Evolutionary conservation across 2,888 invertebrate species (phyloP).

Genomic region (Lasius platythorax): DNA sequence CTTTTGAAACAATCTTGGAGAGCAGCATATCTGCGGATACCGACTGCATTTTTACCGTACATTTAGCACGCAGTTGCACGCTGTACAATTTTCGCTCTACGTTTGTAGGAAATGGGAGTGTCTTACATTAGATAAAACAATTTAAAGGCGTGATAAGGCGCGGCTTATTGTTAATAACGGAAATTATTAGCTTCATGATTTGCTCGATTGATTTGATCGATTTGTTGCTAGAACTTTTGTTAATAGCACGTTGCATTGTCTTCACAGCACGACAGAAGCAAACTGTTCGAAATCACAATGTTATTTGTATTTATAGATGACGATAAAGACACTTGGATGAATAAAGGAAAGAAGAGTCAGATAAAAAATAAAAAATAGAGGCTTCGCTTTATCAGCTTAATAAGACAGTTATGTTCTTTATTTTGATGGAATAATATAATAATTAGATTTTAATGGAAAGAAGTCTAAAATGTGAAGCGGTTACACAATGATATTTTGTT

Average conservation of each 20-base stretch:
- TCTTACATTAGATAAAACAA: slow-evolving; percentile 7
- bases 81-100: slow-evolving; percentile 11
- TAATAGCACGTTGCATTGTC: neutral
- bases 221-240: neutral
- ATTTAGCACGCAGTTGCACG: slow-evolving; percentile 28
- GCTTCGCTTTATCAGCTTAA: neutral
- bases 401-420: neutral
- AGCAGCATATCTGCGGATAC: neutral
- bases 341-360: neutral
- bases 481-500: slow-evolving; percentile 50
- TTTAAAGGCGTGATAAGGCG: neutral
- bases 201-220: neutral
- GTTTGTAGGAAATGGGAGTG: neutral
- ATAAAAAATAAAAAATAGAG: neutral
- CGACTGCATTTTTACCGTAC: slow-evolving; percentile 15
- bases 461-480: slow-evolving; percentile 2
- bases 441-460: slow-evolving; percentile 25
- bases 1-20: slow-evolving; percentile 22
- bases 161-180: neutral
- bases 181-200: neutral
- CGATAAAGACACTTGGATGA: neutral
- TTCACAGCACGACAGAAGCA: neutral
- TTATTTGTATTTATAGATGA: slow-evolving; percentile 4
- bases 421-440: neutral
- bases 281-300: neutral